Evolutionary conservation across 2,113 vertebrate species (phyloP).

Genomic region (Ia io): DNA sequence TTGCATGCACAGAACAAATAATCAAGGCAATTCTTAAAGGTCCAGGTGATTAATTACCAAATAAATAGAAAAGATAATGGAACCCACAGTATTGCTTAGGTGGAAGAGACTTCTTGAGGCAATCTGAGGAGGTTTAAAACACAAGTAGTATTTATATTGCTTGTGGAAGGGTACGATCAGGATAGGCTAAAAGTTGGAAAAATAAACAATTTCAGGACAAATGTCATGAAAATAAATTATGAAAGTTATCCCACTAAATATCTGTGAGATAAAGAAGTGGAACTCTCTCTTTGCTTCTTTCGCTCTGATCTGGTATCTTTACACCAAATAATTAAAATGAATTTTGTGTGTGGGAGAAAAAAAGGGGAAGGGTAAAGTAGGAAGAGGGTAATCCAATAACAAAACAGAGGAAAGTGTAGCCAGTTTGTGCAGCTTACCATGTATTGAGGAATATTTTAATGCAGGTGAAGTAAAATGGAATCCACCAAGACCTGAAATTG

Average conservation of each 20-base stretch:
- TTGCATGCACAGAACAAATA: not conserved
- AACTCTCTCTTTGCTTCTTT: not conserved
- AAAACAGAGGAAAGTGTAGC: not conserved
- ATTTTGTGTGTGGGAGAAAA: not conserved
- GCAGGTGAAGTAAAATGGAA: constrained; percentile 79
- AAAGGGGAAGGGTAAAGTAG: not conserved
- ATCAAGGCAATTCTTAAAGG: not conserved
- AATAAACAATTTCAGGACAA: not conserved
- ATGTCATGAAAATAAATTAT: not conserved
- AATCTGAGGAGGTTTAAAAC: not conserved
- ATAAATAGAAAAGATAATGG: not conserved
- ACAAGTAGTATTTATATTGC: not conserved
- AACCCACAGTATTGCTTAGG: not conserved
- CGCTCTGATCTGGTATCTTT: not conserved
- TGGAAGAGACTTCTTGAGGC: not conserved
- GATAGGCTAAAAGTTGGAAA: not conserved
- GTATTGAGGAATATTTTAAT: not conserved
- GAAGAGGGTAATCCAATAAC: not conserved
- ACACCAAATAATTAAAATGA: not conserved
- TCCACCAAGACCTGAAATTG: constrained; percentile 68
- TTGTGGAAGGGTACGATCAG: not conserved
- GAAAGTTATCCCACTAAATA: not conserved
- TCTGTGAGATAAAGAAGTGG: not conserved
- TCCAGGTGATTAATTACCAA: not conserved
- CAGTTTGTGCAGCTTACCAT: not conserved